Evolutionary conservation across 2,888 invertebrate genomes (phyloP).

Genomic region (Sphinx pinastri): DNA sequence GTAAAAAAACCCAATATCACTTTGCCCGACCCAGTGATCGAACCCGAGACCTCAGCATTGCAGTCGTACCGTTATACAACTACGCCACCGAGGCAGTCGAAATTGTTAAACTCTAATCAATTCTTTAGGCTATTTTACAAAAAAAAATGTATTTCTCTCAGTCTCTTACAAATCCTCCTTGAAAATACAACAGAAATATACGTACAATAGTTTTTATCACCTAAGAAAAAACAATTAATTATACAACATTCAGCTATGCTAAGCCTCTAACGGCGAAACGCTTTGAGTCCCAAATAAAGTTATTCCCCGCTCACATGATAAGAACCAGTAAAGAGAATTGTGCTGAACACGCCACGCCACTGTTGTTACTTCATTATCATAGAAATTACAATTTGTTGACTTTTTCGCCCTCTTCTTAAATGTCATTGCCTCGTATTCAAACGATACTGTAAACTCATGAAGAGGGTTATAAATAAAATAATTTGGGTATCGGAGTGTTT

Average conservation of each 20-base stretch:
- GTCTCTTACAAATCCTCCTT: no score
- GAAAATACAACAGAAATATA: no score
- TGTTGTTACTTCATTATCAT: constrained; percentile 72
- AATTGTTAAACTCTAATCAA: no score
- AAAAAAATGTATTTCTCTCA: no score
- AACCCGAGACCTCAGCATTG: no score
- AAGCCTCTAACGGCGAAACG: constrained; percentile 12
- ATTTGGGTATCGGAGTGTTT: background rate
- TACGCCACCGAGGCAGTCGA: no score
- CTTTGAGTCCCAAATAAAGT: constrained; percentile 38
- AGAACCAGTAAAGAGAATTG: constrained; percentile 33
- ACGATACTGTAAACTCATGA: background rate
- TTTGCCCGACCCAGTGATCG: no score
- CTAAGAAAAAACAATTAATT: constrained; percentile 20
- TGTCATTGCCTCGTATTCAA: constrained; percentile 32
- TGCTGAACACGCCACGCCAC: constrained; percentile 46
- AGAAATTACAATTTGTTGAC: constrained; percentile 75
- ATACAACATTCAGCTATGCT: constrained; percentile 30
- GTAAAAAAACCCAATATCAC: no score
- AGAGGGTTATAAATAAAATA: background rate
- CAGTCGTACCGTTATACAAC: no score
- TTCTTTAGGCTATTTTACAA: no score
- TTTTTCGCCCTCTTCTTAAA: constrained; percentile 53
- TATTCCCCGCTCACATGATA: constrained; percentile 42
- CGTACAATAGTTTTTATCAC: background rate